Conservation (phyloP, 2,113 vertebrate species). For the Hippocampus barbouri region DNA sequence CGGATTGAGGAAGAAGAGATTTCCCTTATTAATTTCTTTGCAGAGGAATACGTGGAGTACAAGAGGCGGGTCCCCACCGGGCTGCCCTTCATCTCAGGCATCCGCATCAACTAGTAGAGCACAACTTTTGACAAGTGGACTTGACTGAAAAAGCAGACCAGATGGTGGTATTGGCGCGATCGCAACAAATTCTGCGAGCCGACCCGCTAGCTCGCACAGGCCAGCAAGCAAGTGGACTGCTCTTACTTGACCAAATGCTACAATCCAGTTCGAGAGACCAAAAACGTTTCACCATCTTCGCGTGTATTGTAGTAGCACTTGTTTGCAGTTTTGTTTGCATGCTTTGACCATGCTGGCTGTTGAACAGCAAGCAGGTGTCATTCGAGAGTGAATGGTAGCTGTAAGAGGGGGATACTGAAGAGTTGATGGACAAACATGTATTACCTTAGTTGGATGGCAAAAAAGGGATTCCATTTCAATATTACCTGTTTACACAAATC, state of each 20-base stretch:
- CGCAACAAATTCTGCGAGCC: conserved; percentile 31
- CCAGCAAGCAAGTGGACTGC: conserved; percentile 34
- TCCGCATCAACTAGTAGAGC: conserved; percentile 77
- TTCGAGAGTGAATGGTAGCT: background rate
- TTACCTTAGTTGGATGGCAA: background rate
- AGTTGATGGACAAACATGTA: background rate
- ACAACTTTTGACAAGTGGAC: conserved; percentile 16
- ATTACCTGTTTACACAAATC: background rate
- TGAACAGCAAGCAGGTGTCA: background rate
- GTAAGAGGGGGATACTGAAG: background rate
- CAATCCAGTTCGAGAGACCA: conserved; percentile 30
- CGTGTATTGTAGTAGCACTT: conserved; percentile 4
- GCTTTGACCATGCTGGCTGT: conserved; percentile 24
- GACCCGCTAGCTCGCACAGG: conserved; percentile 26
- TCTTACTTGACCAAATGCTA: conserved; percentile 47
- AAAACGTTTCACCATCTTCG: conserved; percentile 19
- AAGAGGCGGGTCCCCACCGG: conserved; percentile 87
- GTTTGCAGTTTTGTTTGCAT: conserved; percentile 37
- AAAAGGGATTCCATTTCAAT: background rate
- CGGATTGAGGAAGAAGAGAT: conserved; percentile 93
- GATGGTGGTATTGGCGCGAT: conserved; percentile 28
- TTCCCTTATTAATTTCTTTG: conserved; percentile 91
- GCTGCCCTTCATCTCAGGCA: conserved; percentile 91
- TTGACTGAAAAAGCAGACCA: conserved; percentile 48
- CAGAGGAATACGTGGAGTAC: conserved; percentile 91